phyloP scores from a whole-genome alignment of 2,888 invertebrate genomes.

The Ligdia adustata region DNA sequence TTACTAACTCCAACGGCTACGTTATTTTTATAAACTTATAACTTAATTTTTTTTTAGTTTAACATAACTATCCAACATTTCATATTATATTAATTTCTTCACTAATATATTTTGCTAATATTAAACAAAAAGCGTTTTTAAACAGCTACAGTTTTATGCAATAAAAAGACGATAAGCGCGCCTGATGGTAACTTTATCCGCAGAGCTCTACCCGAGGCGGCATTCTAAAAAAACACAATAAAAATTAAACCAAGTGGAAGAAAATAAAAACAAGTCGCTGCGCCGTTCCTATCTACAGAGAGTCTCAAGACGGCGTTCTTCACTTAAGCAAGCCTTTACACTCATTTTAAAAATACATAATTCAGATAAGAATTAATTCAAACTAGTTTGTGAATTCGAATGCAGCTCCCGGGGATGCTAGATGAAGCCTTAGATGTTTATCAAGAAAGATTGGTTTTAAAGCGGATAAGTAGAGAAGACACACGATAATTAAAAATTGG shows the following conservation, averaged over 20 bases:
- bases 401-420: conserved; percentile 54
- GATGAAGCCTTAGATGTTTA: conserved; percentile 29
- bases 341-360: conserved; percentile 58
- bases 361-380: conserved; percentile 55
- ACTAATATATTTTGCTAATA: too few relatives aligned
- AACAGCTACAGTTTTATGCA: background rate
- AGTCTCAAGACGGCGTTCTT: conserved; percentile 20
- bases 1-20: too few relatives aligned
- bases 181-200: background rate
- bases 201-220: background rate
- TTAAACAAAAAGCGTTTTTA: too few relatives aligned
- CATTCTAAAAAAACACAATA: background rate
- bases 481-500: too few relatives aligned
- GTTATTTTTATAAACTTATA: too few relatives aligned
- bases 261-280: conserved; percentile 7
- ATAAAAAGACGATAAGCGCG: background rate
- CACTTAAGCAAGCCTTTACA: conserved; percentile 31
- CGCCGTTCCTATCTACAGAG: conserved; percentile 3
- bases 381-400: conserved; percentile 50
- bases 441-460: too few relatives aligned
- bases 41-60: too few relatives aligned
- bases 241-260: conserved; percentile 1
- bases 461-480: too few relatives aligned
- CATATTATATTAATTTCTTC: too few relatives aligned
- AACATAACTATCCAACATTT: too few relatives aligned